phyloP scores from a whole-genome alignment of 2,888 invertebrate genomes.

The Blera fallax region DNA sequence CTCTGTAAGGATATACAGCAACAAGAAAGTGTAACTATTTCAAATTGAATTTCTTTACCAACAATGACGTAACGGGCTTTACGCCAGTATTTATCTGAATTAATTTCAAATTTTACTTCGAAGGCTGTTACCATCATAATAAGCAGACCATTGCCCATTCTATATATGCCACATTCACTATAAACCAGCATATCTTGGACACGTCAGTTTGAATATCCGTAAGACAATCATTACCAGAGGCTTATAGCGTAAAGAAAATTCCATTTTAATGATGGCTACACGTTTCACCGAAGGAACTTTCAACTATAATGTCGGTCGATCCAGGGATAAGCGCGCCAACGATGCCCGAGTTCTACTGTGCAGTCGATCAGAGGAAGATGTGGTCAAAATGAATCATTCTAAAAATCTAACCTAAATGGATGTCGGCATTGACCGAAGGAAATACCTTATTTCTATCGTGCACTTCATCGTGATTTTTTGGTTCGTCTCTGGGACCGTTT shows the following conservation, averaged over 20 bases:
- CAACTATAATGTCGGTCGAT: not conserved
- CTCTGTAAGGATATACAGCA: not conserved
- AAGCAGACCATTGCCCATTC: not conserved
- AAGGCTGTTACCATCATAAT: slow-evolving; percentile 26
- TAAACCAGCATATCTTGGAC: slow-evolving; percentile 4
- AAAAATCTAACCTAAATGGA: no score
- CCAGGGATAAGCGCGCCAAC: not conserved
- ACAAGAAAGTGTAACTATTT: slow-evolving; percentile 21
- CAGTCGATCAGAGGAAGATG: not conserved
- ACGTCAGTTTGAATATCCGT: slow-evolving; percentile 28
- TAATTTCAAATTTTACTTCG: slow-evolving; percentile 52
- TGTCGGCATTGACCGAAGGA: no score
- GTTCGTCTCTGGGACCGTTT: no score
- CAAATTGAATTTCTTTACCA: slow-evolving; percentile 29
- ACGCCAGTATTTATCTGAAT: slow-evolving; percentile 44
- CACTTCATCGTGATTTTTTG: no score
- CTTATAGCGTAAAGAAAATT: slow-evolving; percentile 49
- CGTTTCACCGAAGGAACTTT: slow-evolving; percentile 21
- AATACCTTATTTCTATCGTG: no score
- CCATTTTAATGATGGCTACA: slow-evolving; percentile 63
- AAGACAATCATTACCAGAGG: slow-evolving; percentile 33
- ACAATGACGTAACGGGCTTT: slow-evolving; percentile 30
- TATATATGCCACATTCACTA: not conserved
- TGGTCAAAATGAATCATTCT: no score
- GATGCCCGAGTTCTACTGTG: not conserved